Percentiles rank a stretch among this genome's conserved stretches.
Conservation (phyloP, 2,888 invertebrate genomes). For the Latrodectus hesperus region DNA sequence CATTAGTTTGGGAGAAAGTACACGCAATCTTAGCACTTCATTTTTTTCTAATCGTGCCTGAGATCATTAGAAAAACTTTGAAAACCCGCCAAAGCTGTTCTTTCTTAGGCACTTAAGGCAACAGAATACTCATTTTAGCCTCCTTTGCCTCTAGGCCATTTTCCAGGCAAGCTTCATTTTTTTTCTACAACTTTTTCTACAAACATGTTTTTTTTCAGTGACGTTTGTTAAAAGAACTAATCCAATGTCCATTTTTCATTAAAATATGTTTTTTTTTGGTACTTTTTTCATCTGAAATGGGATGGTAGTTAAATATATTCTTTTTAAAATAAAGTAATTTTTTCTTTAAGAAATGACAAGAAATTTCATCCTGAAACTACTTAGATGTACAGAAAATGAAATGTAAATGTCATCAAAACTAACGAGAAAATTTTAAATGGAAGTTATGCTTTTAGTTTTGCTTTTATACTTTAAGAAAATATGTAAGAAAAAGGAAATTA, state of each 20-base stretch:
- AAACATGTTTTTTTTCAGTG: slow-evolving; percentile 14
- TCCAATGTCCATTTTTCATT: slow-evolving; percentile 61
- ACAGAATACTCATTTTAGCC: slow-evolving; percentile 42
- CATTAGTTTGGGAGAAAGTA: slow-evolving; percentile 1
- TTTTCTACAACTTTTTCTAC: slow-evolving; percentile 10
- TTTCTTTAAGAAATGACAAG: neutral
- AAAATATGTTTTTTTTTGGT: slow-evolving; percentile 23
- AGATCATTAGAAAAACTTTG: slow-evolving; percentile 37
- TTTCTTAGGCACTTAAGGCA: slow-evolving; percentile 35
- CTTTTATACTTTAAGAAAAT: neutral
- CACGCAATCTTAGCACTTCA: slow-evolving; percentile 27
- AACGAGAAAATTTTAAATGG: slow-evolving; percentile 37
- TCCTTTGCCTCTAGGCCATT: slow-evolving; percentile 26
- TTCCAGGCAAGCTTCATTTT: slow-evolving; percentile 12
- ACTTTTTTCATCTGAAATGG: slow-evolving; percentile 1
- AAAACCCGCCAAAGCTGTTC: slow-evolving; percentile 18
- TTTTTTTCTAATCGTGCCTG: slow-evolving; percentile 13
- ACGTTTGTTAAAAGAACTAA: slow-evolving; percentile 53
- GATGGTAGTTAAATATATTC: slow-evolving; percentile 24
- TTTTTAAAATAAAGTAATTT: slow-evolving; percentile 26
- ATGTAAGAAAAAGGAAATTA: neutral
- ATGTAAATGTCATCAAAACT: slow-evolving; percentile 34
- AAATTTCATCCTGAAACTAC: slow-evolving; percentile 18
- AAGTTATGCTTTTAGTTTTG: slow-evolving; percentile 31
- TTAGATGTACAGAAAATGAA: slow-evolving; percentile 25